Base-by-base conservation (phyloP, 2,797 vertebrate species). In the Hemibagrus guttatus region DNA sequence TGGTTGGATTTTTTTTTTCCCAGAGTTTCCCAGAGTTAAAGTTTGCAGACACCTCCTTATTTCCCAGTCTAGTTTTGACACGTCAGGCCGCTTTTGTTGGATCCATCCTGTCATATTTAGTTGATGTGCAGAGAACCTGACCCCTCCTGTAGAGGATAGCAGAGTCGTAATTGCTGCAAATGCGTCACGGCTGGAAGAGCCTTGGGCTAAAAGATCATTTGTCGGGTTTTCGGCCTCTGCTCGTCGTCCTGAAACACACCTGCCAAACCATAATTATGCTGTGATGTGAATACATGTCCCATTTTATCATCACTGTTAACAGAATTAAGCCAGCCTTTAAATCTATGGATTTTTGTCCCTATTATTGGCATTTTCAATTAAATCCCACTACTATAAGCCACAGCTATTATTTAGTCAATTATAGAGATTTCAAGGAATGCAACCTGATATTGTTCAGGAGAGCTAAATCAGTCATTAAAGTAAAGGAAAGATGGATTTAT, bases 161-260 rank as follows among this genome's bases (percentile, higher is more conserved):
- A 83, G 76, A 91, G 88, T 90, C 86, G 92, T 95, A 95, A 95
- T 95, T 95, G 93, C 91, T 87, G 81, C 90, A 88, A 94, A 92
- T 94, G 93, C 92, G 92, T 93, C 91, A 91, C 82, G 92, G 90
- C 93, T 92, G 93, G 91, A 92, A 89, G 90, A 87, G 92, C 93
- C 91, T 16, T 63, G 88, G 93, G 90, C 61, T 13, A 64, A 46
- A 88, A 86, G 93, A 94, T 95, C 92, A 80, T 94, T 93, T 95
- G 91, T 90, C 82, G 85, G 81, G 85, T 68, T 87, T 89, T 87
- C 85, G 75, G 88, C 89, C 85, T 83, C 87, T 88, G 85, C 90
- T 90, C 81, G 52, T 89, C 88, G 84, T 88, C 83, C 83, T 81
- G 68, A 64, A 87, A 86, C 85, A 89, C 85, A 88, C 87, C 88